Percentiles rank a stretch among this genome's conserved stretches.
phyloP scores from a whole-genome alignment of 2,797 vertebrate species.

The Rhynchonycteris naso region DNA sequence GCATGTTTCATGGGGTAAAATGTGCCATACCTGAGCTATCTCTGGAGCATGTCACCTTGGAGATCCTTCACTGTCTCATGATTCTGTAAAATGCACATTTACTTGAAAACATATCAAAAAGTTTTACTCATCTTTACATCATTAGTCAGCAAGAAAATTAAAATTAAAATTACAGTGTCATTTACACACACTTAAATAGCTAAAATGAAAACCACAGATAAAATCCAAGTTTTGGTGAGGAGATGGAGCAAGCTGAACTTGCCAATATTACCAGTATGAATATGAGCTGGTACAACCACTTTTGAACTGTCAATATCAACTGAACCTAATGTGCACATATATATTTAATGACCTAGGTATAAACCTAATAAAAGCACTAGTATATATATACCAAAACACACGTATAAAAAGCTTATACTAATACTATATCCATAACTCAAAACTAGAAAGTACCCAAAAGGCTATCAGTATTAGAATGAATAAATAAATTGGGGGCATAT shows the following conservation, averaged over 20 bases:
- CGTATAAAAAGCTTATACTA: background rate
- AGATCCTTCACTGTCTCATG: background rate
- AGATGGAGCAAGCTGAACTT: too few relatives aligned
- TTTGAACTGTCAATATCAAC: background rate
- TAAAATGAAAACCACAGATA: background rate
- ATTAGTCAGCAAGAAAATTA: background rate
- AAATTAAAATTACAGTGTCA: background rate
- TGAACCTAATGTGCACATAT: background rate
- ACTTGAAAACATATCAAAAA: background rate
- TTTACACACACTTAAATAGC: background rate
- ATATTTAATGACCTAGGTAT: background rate
- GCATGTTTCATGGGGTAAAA: fast-evolving
- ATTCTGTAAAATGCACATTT: background rate
- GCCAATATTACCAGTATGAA: background rate
- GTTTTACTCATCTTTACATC: background rate
- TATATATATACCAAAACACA: background rate
- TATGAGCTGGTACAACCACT: background rate
- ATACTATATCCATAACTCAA: background rate
- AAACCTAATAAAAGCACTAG: background rate
- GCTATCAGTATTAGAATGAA: background rate
- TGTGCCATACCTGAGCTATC: background rate
- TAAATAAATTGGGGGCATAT: background rate
- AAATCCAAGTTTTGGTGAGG: background rate
- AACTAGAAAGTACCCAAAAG: background rate
- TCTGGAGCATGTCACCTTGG: background rate